Percentiles rank a stretch among this genome's conserved stretches.
These are phyloP conservation scores for Erannis defoliaria DNA, from an alignment of 2,888 invertebrate species.

Conservation along the genomic window DNA sequence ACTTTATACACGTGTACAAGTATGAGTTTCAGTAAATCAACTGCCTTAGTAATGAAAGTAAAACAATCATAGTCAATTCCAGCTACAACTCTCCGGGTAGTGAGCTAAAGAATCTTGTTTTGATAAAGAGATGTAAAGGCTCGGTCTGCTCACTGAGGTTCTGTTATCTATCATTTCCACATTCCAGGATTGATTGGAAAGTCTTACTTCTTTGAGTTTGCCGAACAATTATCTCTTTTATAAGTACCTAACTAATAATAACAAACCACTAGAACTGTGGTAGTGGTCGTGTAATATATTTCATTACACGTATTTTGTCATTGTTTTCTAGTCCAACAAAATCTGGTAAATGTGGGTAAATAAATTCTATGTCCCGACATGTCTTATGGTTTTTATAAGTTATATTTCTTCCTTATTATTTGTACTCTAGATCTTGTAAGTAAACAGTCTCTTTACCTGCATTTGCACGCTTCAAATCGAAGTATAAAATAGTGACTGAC, in stretches of 20 bases:
- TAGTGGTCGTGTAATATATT: too few species aligned
- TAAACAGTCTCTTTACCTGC: conserved; percentile 19
- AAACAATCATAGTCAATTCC: too few species aligned
- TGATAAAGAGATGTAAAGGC: conserved; percentile 14
- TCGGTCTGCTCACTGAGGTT: conserved; percentile 27
- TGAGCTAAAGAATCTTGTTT: background rate
- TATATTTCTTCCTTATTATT: background rate
- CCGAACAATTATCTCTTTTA: background rate
- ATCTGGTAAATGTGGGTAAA: too few species aligned
- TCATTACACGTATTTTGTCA: too few species aligned
- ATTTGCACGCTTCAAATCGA: conserved; percentile 24
- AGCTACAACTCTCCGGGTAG: too few species aligned
- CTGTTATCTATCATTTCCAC: conserved; percentile 45
- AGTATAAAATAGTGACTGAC: conserved; percentile 45
- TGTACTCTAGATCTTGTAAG: background rate
- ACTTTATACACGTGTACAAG: too few species aligned
- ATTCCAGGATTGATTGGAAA: conserved; percentile 47
- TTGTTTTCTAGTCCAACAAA: too few species aligned
- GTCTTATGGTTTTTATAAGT: background rate
- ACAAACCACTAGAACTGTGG: background rate
- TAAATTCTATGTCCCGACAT: background rate
- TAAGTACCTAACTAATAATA: background rate
- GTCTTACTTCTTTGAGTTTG: conserved; percentile 28
- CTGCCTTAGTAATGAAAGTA: too few species aligned
- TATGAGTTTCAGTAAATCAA: too few species aligned